Evolutionary conservation across 2,888 invertebrate genomes (phyloP), one percentile per base, ranked within the genome.

Genomic region (Amphimallon solstitiale): DNA sequence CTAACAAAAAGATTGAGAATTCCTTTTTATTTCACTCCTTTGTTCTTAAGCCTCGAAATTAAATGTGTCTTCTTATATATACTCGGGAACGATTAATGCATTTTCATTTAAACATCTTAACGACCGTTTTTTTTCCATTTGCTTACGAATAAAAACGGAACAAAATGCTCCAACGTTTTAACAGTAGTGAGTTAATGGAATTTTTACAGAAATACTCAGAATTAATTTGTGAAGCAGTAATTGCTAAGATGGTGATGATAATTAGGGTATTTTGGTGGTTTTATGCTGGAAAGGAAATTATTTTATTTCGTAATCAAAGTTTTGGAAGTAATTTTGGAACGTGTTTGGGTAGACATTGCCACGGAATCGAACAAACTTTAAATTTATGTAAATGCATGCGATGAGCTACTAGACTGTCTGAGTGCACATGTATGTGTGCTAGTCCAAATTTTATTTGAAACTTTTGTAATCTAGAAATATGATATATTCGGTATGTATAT

Each of bases 351-450:
- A 43, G 43, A 59, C 45, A 43, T 14, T 10, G 38, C 21, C 38
- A 40, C 40, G 38, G 23, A 21, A 38, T 59, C 56, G 43, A 43
- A 59, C 56, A 59, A 59, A 59, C 29, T 59, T 59, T 59, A 59
- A 59, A 59, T 59, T 59, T 59, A 59, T 59, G 56, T 59, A 59
- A 43, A 59, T 59, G 29, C 14, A 59, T 59, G 43, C 56, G 19
- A 54, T 40, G 29, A 15, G 29, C 56, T n/a, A n/a, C n/a, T 21
- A 45, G 43, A 59, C 29, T 9, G 56, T 59, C 56, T 45, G 45
- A 34, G 43, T 40, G 43, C n/a, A n/a, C n/a, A n/a, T 15, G 43
- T 15, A 59, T 29, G 29, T 3, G 29, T 59, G 56, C 23, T 23
- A 10, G 5, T 9, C 23, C 12, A 21, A 43, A 40, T 29, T 43